Evolutionary conservation across 2,113 vertebrate species (phyloP), one percentile per base, ranked within the genome.

Genomic region (Dinomys branickii): DNA sequence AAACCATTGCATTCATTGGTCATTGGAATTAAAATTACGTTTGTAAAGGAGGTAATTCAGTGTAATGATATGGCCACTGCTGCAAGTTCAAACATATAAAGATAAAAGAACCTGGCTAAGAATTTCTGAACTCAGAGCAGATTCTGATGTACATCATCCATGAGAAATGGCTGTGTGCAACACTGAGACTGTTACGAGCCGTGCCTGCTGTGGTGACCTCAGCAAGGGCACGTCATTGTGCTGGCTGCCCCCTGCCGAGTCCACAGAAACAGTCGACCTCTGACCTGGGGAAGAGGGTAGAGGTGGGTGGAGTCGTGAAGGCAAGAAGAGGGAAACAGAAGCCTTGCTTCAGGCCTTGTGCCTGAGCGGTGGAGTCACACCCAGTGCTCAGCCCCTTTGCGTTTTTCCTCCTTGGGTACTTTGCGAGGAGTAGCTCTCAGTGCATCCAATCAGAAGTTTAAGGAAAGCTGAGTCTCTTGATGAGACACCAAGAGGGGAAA

Each of bases 121-220:
- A 91, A 78, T 35, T 94, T 95, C 38, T 96, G 41, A 54, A 77
- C 33, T 83, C 16, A 33, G 65, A 73, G 47, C 28, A 77, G 56
- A 65, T 73, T 59, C 52, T 58, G 17, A 69, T 81, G 26, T 8
- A 80, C 73, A 78, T 17, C 1, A 50, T 56, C 47, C 33, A 1
- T 52, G 50, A 58, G 28, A 50, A 6, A 28, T 12, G 77, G 81
- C 47, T 38, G 22, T 35, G 41, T 61, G 28, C 41, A 44, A 69
- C 78, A n/a, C 35, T 61, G 50, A 75, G 95, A 67, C n/a, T 71
- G 91, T 22, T 2, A 13, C 77, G 73, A 87, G 47, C 30, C 17
- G 1, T 26, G 63, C 0, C 85, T 47, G 26, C 33, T 26, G 28
- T 56, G 73, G 30, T 28, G 7, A 26, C 7, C 33, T 13, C 71